These are phyloP conservation scores for Hirtodrosophila alboralis DNA, from an alignment of 2,888 invertebrate species.

Conservation along the genomic window DNA sequence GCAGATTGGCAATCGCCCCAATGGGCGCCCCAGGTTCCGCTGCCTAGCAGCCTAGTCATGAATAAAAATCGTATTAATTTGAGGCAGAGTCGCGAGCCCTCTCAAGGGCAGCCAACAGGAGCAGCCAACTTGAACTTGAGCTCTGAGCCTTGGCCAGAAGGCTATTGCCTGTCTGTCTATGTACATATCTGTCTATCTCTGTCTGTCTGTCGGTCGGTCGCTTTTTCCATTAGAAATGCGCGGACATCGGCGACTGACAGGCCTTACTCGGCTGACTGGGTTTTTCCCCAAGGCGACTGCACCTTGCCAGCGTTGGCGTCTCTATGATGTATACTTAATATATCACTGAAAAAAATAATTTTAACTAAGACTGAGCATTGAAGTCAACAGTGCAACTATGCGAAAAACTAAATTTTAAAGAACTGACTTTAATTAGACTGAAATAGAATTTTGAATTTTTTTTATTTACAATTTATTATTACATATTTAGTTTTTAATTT, in stretches of 20 bases:
- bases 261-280: constrained; percentile 19
- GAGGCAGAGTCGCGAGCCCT: constrained; percentile 54
- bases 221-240: constrained; percentile 73
- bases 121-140: constrained; percentile 56
- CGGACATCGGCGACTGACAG: constrained; percentile 63
- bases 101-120: constrained; percentile 52
- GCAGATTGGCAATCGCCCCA: constrained; percentile 74
- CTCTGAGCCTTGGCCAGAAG: background rate
- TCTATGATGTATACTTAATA: too few relatives aligned
- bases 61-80: constrained; percentile 80
- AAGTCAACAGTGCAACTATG: too few relatives aligned
- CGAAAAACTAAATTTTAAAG: too few relatives aligned
- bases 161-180: background rate
- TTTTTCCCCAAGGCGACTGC: constrained; percentile 59
- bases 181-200: background rate
- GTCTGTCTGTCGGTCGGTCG: constrained; percentile 1
- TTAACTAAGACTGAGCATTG: too few relatives aligned
- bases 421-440: too few relatives aligned
- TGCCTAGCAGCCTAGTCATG: constrained; percentile 60
- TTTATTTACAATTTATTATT: too few relatives aligned
- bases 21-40: constrained; percentile 47
- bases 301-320: constrained; percentile 41
- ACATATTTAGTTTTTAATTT: too few relatives aligned
- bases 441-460: too few relatives aligned
- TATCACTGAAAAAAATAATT: too few relatives aligned